Percentiles rank a stretch among this genome's conserved stretches.
Evolutionary conservation across 1,140 invertebrate genomes (phyloP).

Genomic region (Drosophila oshimai): DNA sequence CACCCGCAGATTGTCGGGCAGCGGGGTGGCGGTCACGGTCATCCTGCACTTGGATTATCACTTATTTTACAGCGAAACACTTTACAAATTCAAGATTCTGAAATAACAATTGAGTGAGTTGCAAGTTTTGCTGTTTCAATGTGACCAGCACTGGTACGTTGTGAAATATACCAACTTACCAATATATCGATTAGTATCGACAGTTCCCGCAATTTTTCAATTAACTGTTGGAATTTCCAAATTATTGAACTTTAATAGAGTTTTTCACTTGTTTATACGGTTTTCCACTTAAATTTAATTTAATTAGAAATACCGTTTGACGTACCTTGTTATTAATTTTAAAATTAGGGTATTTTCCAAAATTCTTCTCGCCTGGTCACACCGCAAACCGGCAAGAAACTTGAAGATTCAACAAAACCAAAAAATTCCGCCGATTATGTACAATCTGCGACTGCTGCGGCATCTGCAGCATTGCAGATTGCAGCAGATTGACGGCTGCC

Average conservation of each 20-base stretch:
- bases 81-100: not conserved
- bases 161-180: not conserved
- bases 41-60: slow-evolving; percentile 16
- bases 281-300: too few relatives aligned
- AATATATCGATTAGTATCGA: too few relatives aligned
- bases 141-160: not conserved
- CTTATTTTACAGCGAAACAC: not conserved
- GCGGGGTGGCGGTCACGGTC: slow-evolving; percentile 83
- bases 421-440: slow-evolving; percentile 20
- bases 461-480: too few relatives aligned
- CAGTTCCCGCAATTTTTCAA: too few relatives aligned
- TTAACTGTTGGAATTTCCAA: too few relatives aligned
- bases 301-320: too few relatives aligned
- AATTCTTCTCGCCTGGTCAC: too few relatives aligned
- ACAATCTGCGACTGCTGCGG: slow-evolving; percentile 42
- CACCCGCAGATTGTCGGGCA: slow-evolving; percentile 88
- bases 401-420: not conserved
- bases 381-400: not conserved
- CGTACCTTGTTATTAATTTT: too few relatives aligned
- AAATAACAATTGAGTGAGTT: slow-evolving; percentile 12
- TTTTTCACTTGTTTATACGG: too few relatives aligned
- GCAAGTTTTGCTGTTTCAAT: slow-evolving; percentile 11
- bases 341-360: too few relatives aligned
- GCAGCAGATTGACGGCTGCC: not conserved
- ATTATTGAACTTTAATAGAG: too few relatives aligned